These are phyloP conservation scores for Abrostola triplasia DNA, from an alignment of 2,888 invertebrate species.

Conservation along the genomic window DNA sequence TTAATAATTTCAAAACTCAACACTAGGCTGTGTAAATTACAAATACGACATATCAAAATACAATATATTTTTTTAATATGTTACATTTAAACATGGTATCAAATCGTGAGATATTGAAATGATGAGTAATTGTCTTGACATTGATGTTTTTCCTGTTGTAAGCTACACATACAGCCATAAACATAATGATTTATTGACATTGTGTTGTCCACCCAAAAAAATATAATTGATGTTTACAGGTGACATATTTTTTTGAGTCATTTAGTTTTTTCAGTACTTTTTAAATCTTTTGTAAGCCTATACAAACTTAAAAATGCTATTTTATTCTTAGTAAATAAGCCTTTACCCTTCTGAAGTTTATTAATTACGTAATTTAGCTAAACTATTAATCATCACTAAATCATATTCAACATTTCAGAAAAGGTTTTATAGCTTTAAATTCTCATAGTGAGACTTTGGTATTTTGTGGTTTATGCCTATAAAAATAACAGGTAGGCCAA, in stretches of 20 bases:
- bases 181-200: slow-evolving; percentile 41
- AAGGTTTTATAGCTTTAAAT: too few species aligned
- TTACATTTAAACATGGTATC: slow-evolving; percentile 13
- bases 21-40: slow-evolving; percentile 9
- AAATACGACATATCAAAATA: slow-evolving; percentile 29
- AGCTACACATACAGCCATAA: slow-evolving; percentile 39
- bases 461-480: too few species aligned
- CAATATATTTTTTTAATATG: slow-evolving; percentile 22
- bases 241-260: not conserved
- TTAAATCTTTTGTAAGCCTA: not conserved
- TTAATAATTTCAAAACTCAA: slow-evolving; percentile 57
- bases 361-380: too few species aligned
- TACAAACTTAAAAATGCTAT: too few species aligned
- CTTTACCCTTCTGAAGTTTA: too few species aligned
- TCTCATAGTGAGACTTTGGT: too few species aligned
- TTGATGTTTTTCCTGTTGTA: slow-evolving; percentile 62
- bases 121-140: slow-evolving; percentile 61
- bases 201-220: slow-evolving; percentile 40
- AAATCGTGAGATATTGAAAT: slow-evolving; percentile 36
- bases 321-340: too few species aligned
- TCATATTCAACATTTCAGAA: too few species aligned
- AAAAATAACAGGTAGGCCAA: too few species aligned
- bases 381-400: too few species aligned
- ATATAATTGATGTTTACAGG: slow-evolving; percentile 15
- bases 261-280: not conserved